phyloP scores from a whole-genome alignment of 2,888 invertebrate genomes.

The Volucella zonaria region DNA sequence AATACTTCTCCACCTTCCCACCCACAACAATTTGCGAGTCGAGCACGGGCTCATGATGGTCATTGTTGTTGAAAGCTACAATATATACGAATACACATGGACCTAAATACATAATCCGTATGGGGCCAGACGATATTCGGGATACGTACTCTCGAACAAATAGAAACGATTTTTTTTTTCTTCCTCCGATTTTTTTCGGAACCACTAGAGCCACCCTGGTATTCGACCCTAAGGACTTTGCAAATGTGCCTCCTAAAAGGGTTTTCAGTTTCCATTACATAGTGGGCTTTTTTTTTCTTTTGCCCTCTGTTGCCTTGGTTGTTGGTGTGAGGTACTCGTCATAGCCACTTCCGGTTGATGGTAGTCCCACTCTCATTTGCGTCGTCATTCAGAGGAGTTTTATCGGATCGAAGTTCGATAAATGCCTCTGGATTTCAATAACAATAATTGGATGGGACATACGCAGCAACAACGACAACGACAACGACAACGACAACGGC shows the following conservation, averaged over 20 bases:
- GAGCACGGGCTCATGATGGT: conserved; percentile 47
- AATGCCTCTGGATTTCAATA: conserved; percentile 69
- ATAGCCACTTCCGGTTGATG: conserved; percentile 12
- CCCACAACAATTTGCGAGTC: not conserved
- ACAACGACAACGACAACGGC: too few relatives aligned
- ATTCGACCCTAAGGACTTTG: conserved; percentile 13
- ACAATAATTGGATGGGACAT: conserved; percentile 66
- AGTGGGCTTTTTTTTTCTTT: conserved; percentile 38
- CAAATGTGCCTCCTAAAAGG: conserved; percentile 48
- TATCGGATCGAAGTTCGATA: conserved; percentile 51
- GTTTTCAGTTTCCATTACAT: conserved; percentile 61
- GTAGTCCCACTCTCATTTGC: conserved; percentile 45
- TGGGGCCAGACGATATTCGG: conserved; percentile 17
- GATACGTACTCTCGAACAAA: conserved; percentile 21
- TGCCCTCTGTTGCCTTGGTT: conserved; percentile 17
- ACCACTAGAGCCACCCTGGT: conserved; percentile 3
- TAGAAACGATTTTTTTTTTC: conserved; percentile 28
- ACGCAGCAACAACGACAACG: not conserved
- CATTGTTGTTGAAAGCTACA: conserved; percentile 59
- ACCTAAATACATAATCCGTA: too few relatives aligned
- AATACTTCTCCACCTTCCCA: not conserved
- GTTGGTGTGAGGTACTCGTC: too few relatives aligned
- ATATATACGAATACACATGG: conserved; percentile 25
- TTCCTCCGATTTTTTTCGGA: not conserved
- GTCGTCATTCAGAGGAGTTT: conserved; percentile 56